Evolutionary conservation across 1,140 invertebrate genomes (phyloP).

Genomic region (Meloidogyne exigua): DNA sequence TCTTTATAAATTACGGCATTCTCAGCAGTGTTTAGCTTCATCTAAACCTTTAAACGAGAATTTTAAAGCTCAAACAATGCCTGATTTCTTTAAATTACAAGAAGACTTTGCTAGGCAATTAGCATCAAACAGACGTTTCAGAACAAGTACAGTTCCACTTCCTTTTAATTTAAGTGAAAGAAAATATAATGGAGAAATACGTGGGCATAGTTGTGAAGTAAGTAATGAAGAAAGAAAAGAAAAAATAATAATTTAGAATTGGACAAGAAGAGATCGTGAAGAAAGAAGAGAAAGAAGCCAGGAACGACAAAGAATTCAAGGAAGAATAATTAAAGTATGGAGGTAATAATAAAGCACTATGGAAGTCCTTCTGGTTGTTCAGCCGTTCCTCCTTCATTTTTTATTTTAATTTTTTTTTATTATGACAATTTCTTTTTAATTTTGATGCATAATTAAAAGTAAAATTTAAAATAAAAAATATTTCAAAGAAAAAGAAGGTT

Average conservation of each 20-base stretch:
- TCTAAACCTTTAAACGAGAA: background rate
- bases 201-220: slow-evolving; percentile 16
- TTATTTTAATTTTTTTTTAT: no score
- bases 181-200: background rate
- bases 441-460: no score
- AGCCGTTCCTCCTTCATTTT: no score
- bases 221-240: no score
- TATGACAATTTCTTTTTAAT: no score
- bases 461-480: no score
- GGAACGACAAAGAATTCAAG: background rate
- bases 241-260: slow-evolving; percentile 4
- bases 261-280: slow-evolving; percentile 14
- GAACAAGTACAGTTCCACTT: slow-evolving; percentile 10
- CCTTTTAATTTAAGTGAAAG: slow-evolving; percentile 26
- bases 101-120: slow-evolving; percentile 19
- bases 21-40: slow-evolving; percentile 17
- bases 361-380: no score
- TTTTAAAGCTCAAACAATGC: slow-evolving; percentile 12
- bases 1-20: slow-evolving; percentile 21
- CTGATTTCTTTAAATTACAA: slow-evolving; percentile 29
- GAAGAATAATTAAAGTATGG: background rate
- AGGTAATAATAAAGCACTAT: background rate
- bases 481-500: no score
- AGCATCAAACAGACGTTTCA: slow-evolving; percentile 6
- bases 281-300: background rate